Percentiles rank a stretch among this genome's conserved stretches.
Conservation (phyloP, 1,140 invertebrate species). For the Atta colombica region DNA sequence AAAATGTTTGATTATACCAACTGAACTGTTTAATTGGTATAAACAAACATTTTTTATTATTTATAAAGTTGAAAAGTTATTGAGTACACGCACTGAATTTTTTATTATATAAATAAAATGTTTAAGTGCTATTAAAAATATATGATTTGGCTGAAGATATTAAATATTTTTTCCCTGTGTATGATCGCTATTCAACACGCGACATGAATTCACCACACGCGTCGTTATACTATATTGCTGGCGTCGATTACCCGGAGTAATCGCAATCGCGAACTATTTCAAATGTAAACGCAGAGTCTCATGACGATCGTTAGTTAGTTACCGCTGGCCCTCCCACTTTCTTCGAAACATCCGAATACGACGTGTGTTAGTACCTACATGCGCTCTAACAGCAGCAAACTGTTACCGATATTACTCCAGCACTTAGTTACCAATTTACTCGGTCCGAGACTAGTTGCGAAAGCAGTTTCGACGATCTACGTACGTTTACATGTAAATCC, state of each 20-base stretch:
- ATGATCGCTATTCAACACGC: not conserved
- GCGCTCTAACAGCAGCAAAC: constrained; percentile 55
- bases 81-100: no score
- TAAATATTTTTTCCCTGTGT: no score
- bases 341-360: constrained; percentile 31
- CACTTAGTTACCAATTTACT: constrained; percentile 76
- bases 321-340: constrained; percentile 18
- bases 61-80: no score
- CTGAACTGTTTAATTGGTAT: no score
- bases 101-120: no score
- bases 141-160: no score
- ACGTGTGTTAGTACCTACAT: constrained; percentile 45
- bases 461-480: constrained; percentile 67
- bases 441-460: constrained; percentile 47
- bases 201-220: not conserved
- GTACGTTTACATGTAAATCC: constrained; percentile 73
- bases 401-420: constrained; percentile 72
- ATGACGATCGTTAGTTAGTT: constrained; percentile 60
- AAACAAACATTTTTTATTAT: no score
- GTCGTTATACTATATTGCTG: not conserved
- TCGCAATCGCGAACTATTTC: not conserved
- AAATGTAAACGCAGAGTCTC: constrained; percentile 44
- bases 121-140: no score
- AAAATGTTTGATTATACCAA: no score
- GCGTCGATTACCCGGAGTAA: constrained; percentile 17